Base-by-base conservation (phyloP, 2,113 vertebrate genomes). In the Eretmochelys imbricata region DNA sequence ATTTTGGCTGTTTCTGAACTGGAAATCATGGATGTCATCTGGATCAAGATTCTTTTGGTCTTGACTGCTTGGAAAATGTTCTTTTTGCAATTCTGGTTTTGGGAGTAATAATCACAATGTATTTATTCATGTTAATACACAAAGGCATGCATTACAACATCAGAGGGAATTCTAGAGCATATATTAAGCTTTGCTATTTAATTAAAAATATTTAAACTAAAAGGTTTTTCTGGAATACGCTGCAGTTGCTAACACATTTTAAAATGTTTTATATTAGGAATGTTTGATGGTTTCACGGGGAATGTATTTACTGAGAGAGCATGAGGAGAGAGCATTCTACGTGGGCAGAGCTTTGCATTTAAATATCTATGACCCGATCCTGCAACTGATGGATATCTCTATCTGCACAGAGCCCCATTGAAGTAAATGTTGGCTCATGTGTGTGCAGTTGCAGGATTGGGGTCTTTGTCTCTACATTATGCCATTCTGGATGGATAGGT, bases 1-100 rank as follows among this genome's bases (percentile, higher is more conserved):
- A 10, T 89, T 94, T 94, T 93, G 85, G 80, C 14, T 88, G 53
- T 87, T 84, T 91, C 81, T 95, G 89, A 92, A 93, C 89, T 93
- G 75, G 51, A 95, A 94, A 82, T 90, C 29, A 0, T 24, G 90
- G 79, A 19, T 91, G 82, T 96, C 93, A 96, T 95, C 84, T 83
- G 10, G 62, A 94, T 89, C 85, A 85, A 50, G 86, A 65, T 94
- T 94, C 82, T 79, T 54, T 90, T 93, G 51, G 75, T 65, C 13
- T 12, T 81, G 72, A 80, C 57, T 84, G 19, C 2, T 42, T 75
- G 5, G n/a, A 75, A 75, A 38, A 75, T 75, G 8, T 55, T 91
- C 50, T 48, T 79, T 82, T 91, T 81, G 35, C 69, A 89, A 92
- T 88, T 85, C 72, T 88, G 54, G n/a, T 85, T 94, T 79, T 55